A percentile compares a stretch with the other conserved stretches of the same genome.
Conservation (phyloP, 1,140 invertebrate genomes). For the Eulimnadia texana region DNA sequence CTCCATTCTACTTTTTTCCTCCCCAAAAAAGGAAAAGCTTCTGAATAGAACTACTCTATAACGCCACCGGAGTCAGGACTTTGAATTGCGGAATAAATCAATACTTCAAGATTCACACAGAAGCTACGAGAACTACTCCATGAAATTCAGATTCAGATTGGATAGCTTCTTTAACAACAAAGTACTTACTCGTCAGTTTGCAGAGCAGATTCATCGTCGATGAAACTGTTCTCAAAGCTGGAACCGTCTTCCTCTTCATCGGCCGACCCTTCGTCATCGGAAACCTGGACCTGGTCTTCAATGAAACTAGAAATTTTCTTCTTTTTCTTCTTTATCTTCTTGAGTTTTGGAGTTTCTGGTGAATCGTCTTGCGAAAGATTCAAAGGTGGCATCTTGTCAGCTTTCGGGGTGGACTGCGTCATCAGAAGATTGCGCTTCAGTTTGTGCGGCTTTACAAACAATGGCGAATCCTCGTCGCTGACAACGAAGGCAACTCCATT, state of each 20-base stretch:
- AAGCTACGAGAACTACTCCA: no score
- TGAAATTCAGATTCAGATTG: no score
- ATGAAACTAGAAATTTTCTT: background rate
- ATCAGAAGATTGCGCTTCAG: conserved; percentile 2
- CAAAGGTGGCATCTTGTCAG: background rate
- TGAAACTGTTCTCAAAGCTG: conserved; percentile 9
- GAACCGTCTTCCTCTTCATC: background rate
- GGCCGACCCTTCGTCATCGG: conserved; percentile 3
- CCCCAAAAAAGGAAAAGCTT: no score
- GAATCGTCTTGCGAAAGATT: background rate
- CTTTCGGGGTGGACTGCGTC: conserved; percentile 6
- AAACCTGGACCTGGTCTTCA: conserved; percentile 9
- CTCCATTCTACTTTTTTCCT: background rate
- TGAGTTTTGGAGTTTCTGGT: background rate
- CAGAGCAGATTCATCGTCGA: background rate
- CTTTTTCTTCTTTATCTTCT: background rate
- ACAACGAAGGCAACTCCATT: background rate
- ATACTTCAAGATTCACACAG: no score
- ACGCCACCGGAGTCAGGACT: no score
- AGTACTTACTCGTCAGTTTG: background rate
- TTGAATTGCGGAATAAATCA: no score
- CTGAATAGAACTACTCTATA: no score
- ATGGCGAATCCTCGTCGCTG: conserved; percentile 8
- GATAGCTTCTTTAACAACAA: no score
- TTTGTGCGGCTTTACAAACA: conserved; percentile 4